These are phyloP conservation scores for Galaxias olidus DNA, from an alignment of 2,797 vertebrate species.

Conservation along the genomic window DNA sequence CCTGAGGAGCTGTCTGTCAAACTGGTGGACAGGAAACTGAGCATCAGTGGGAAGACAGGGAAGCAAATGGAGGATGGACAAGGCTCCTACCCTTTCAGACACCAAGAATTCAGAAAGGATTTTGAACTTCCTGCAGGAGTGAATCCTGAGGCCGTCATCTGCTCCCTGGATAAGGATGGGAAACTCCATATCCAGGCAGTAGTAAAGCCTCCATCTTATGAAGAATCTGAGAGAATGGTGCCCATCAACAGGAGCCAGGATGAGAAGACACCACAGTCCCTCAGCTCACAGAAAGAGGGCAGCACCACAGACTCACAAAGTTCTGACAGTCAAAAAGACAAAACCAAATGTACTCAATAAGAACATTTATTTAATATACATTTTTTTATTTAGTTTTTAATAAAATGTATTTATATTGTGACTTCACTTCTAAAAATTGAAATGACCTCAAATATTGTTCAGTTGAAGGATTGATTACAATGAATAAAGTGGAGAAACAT, in stretches of 20 bases:
- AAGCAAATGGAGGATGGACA: constrained; percentile 67
- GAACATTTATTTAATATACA: no score
- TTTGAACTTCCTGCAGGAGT: constrained; percentile 78
- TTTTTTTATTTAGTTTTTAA: no score
- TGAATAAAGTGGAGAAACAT: no score
- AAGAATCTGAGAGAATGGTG: constrained; percentile 70
- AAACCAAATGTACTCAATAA: no score
- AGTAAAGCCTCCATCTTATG: constrained; percentile 27
- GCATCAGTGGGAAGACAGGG: constrained; percentile 73
- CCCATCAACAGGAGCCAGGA: constrained; percentile 56
- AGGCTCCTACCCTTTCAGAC: constrained; percentile 81
- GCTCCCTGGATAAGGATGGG: constrained; percentile 75
- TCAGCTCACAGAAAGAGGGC: constrained; percentile 2
- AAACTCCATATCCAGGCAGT: constrained; percentile 79
- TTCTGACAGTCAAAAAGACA: no score
- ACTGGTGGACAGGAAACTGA: constrained; percentile 71
- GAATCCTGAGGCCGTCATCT: constrained; percentile 71
- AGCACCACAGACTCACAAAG: not conserved
- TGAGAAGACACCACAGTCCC: not conserved
- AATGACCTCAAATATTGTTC: no score
- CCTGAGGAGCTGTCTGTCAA: constrained; percentile 74
- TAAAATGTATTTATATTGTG: no score
- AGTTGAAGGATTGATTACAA: no score
- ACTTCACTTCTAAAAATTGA: no score
- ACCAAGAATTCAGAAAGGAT: constrained; percentile 82